These are phyloP conservation scores for Jacana jacana DNA, from an alignment of 2,113 vertebrate genomes.

Conservation along the genomic window DNA sequence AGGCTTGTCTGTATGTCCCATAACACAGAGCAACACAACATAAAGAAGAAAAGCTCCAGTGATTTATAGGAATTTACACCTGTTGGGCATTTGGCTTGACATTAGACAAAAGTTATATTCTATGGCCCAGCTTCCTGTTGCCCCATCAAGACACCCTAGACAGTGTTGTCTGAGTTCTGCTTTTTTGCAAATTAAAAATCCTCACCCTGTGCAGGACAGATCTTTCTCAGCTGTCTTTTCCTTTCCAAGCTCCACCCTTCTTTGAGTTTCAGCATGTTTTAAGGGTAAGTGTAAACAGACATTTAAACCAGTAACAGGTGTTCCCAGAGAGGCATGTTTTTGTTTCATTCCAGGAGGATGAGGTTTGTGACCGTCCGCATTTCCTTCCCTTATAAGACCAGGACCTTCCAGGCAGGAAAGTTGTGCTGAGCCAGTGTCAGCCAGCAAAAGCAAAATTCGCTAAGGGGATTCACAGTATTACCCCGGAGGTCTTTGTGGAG, in stretches of 20 bases:
- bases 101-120: slow-evolving; percentile 38
- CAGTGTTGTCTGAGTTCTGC: background rate
- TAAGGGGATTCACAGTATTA: background rate
- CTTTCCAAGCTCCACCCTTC: slow-evolving; percentile 7
- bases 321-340: slow-evolving; percentile 52
- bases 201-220: background rate
- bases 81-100: slow-evolving; percentile 47
- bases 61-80: slow-evolving; percentile 45
- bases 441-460: slow-evolving; percentile 39
- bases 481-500: background rate
- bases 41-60: background rate
- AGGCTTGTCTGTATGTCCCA: background rate
- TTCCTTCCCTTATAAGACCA: slow-evolving; percentile 66
- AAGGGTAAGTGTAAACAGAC: slow-evolving; percentile 61
- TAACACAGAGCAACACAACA: background rate
- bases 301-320: slow-evolving; percentile 68
- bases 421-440: background rate
- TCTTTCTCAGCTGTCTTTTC: slow-evolving; percentile 58
- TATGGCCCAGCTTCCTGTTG: background rate
- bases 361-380: slow-evolving; percentile 31
- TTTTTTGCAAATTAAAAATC: slow-evolving; percentile 2
- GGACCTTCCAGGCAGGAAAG: slow-evolving; percentile 40
- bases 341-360: slow-evolving; percentile 60
- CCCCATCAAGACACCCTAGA: background rate
- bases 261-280: slow-evolving; percentile 34